A percentile compares a stretch with the other conserved stretches of the same genome.
Evolutionary conservation across 1,140 invertebrate species (phyloP).

Genomic region (Leptinotarsa undecemlineata): DNA sequence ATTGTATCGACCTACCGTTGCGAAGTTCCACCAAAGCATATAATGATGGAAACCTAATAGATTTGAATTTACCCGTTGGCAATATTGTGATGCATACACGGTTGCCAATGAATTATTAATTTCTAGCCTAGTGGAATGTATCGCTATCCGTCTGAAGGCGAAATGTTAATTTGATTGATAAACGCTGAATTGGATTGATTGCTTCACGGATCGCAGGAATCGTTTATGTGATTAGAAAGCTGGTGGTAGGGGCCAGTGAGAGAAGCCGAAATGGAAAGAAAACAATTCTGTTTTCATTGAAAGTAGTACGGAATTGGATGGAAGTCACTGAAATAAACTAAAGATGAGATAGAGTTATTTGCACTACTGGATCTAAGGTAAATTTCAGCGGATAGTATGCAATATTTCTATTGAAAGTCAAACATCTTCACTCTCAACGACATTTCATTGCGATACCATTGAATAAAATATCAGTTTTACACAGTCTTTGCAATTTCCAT

Average conservation of each 20-base stretch:
- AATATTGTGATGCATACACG: not conserved
- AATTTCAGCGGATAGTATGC: no score
- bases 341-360: no score
- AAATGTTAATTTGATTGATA: slow-evolving; percentile 30
- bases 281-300: not conserved
- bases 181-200: slow-evolving; percentile 36
- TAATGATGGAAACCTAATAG: slow-evolving; percentile 8
- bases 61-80: not conserved
- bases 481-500: no score
- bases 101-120: not conserved
- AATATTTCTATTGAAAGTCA: no score
- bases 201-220: slow-evolving; percentile 18
- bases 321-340: no score
- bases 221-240: slow-evolving; percentile 36
- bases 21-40: not conserved
- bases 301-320: no score
- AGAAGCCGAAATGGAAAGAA: not conserved
- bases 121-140: not conserved
- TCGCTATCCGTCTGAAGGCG: slow-evolving; percentile 5
- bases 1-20: not conserved
- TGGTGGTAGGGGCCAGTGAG: slow-evolving; percentile 18
- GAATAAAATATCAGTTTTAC: no score
- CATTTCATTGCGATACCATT: no score
- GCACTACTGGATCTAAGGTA: no score
- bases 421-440: no score